phyloP scores from a whole-genome alignment of 2,888 invertebrate genomes.

The Sesia apiformis region DNA sequence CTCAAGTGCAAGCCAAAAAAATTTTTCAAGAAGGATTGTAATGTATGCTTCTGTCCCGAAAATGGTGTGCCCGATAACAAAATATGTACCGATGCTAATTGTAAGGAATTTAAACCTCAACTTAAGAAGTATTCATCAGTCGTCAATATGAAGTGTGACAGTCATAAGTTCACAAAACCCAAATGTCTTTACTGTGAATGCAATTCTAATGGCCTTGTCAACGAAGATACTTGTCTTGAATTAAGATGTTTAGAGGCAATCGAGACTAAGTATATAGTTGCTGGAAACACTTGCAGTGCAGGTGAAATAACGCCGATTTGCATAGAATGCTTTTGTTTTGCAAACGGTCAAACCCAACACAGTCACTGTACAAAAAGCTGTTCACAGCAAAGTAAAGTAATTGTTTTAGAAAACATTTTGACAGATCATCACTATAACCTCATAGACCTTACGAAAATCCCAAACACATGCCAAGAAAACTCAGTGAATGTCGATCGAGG shows the following conservation, averaged over 20 bases:
- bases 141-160: conserved; percentile 22
- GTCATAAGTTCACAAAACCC: conserved; percentile 37
- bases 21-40: conserved; percentile 44
- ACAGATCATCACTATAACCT: conserved; percentile 25
- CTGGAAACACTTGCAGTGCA: conserved; percentile 29
- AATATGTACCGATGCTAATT: conserved; percentile 31
- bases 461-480: conserved; percentile 34
- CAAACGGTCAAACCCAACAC: conserved; percentile 24
- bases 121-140: conserved; percentile 21
- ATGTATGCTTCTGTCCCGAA: conserved; percentile 45
- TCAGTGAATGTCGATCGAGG: conserved; percentile 36
- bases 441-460: conserved; percentile 19
- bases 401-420: conserved; percentile 37
- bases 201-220: conserved; percentile 27
- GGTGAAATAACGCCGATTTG: conserved; percentile 51
- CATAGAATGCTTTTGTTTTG: conserved; percentile 48
- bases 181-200: conserved; percentile 55
- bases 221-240: conserved; percentile 42
- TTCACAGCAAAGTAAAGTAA: conserved; percentile 35
- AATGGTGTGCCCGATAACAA: conserved; percentile 28
- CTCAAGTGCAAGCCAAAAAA: conserved; percentile 38
- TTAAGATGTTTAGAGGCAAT: conserved; percentile 34
- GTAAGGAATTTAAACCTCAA: conserved; percentile 16
- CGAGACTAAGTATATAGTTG: conserved; percentile 21
- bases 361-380: conserved; percentile 48